Base-by-base conservation (phyloP, 2,113 vertebrate species). In the Baryphthengus martii region DNA sequence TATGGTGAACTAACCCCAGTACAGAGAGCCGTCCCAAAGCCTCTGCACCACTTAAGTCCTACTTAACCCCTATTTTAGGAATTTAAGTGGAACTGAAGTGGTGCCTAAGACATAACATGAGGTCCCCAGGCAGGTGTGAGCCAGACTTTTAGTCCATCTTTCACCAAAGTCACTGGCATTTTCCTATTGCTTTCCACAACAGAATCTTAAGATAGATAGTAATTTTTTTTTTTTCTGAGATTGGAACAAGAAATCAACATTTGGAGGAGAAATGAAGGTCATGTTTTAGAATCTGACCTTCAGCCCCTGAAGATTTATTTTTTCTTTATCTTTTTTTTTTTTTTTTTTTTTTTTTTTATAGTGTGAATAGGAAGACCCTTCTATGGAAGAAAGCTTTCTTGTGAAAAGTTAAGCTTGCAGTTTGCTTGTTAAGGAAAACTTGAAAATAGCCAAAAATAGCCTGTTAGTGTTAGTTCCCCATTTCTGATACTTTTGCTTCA, bases 391-490 rank as follows among this genome's bases (percentile, higher is more conserved):
- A 65, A 50, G 23, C 31, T 81, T 92, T 92, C 39, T 70, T 74
- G 23, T 44, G 42, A 58, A 63, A 95, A 68, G 44, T 39, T 63
- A 77, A 65, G 50, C 50, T 67, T 86, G 45, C 65, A 59, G 29
- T 74, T 70, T 45, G 29, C 31, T n/a, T 82, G 47, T 65, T 83
- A 88, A 95, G 68, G 35, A 91, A 94, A 85, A 65, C 28, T 62
- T 95, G 71, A 55, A 84, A 91, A 91, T 76, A 74, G 45, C 35
- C 10, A 72, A 93, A 80, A 90, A 70, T 24, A 92, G 71, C 40
- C 82, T 77, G 21, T 74, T 73, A 56, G 26, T 42, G 26, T 40
- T 33, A 93, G 45, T 78, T 56, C 52, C 71, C 40, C 6, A 21
- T 21, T 94, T 92, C 18, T 10, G 85, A 65, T 77, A 42, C 24